These are phyloP conservation scores for Arge pagana DNA, from an alignment of 2,888 invertebrate genomes.

Conservation along the genomic window DNA sequence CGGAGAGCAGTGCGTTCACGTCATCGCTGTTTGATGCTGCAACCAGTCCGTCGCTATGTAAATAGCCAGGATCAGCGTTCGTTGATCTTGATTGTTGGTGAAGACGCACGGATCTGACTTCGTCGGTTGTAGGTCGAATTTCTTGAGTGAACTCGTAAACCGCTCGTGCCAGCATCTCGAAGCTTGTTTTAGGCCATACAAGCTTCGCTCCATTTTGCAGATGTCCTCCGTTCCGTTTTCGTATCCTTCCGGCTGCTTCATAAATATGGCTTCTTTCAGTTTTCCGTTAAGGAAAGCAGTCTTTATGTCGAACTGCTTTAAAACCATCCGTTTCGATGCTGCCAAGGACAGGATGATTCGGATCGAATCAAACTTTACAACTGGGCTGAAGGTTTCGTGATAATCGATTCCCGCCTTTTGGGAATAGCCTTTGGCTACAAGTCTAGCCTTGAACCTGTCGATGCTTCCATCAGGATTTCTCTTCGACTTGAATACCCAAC, in stretches of 20 bases:
- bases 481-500: slow-evolving; percentile 25
- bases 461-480: slow-evolving; percentile 30
- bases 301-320: slow-evolving; percentile 42
- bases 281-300: slow-evolving; percentile 45
- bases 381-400: slow-evolving; percentile 43
- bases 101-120: slow-evolving; percentile 44
- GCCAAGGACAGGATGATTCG: slow-evolving; percentile 36
- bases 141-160: slow-evolving; percentile 38
- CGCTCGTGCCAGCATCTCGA: slow-evolving; percentile 46
- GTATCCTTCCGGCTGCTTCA: slow-evolving; percentile 47
- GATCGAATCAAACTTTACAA: slow-evolving; percentile 38
- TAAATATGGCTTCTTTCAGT: slow-evolving; percentile 43
- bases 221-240: slow-evolving; percentile 38
- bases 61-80: slow-evolving; percentile 36
- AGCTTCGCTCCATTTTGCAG: slow-evolving; percentile 43
- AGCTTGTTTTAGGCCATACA: slow-evolving; percentile 52
- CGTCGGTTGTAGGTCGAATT: slow-evolving; percentile 36
- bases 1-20: slow-evolving; percentile 28
- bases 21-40: slow-evolving; percentile 23
- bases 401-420: slow-evolving; percentile 39
- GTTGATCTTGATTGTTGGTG: slow-evolving; percentile 24
- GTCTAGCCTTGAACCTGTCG: slow-evolving; percentile 38
- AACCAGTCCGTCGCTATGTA: slow-evolving; percentile 46
- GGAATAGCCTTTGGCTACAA: slow-evolving; percentile 37
- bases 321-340: slow-evolving; percentile 29